Evolutionary conservation across 2,113 vertebrate species (phyloP).

Genomic region (Puffinus mauretanicus): DNA sequence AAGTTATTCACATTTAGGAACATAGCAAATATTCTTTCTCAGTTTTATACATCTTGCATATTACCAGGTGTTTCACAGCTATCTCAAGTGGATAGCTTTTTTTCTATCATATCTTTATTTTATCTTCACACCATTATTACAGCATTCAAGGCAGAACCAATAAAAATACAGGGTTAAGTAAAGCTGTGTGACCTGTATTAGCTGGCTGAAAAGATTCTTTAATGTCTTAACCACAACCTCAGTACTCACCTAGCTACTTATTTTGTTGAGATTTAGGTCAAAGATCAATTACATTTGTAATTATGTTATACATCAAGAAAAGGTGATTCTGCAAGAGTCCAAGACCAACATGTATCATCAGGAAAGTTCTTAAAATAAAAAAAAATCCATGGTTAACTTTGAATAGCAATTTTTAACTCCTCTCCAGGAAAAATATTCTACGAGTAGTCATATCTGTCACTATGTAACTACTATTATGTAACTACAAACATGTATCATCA

Average conservation of each 20-base stretch:
- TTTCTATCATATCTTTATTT: neutral
- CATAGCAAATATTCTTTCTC: neutral
- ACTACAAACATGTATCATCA: neutral
- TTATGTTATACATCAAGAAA: slow-evolving; percentile 60
- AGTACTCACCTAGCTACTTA: slow-evolving; percentile 24
- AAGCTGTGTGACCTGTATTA: neutral
- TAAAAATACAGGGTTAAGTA: slow-evolving; percentile 10
- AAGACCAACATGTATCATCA: slow-evolving; percentile 36
- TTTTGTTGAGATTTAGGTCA: slow-evolving; percentile 65
- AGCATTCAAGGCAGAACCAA: neutral
- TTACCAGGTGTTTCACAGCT: neutral
- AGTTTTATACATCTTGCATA: neutral
- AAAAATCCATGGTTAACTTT: neutral
- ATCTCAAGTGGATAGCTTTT: neutral
- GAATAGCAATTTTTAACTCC: neutral
- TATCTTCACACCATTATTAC: neutral
- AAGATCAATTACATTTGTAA: slow-evolving; percentile 69
- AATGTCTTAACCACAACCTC: slow-evolving; percentile 43
- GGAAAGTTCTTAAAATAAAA: neutral
- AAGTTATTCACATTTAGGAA: neutral
- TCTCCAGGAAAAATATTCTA: neutral
- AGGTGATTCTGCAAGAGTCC: neutral
- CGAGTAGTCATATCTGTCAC: neutral
- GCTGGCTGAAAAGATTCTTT: neutral
- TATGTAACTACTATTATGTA: neutral